Evolutionary conservation across 2,888 invertebrate genomes (phyloP).

Genomic region (Petrolisthes cinctipes): DNA sequence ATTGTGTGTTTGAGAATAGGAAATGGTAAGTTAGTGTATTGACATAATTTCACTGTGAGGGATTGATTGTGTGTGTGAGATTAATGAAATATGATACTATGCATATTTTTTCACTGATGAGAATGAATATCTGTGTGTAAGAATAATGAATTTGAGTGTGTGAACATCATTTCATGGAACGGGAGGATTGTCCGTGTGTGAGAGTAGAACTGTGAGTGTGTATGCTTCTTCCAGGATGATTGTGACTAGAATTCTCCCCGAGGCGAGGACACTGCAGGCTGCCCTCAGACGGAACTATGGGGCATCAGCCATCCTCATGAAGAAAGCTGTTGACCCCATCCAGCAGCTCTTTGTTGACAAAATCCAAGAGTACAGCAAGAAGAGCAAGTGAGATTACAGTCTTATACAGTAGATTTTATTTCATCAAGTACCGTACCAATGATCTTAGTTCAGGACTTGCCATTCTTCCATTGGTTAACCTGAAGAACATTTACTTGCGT

Average conservation of each 20-base stretch:
- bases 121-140: too few relatives aligned
- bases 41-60: too few relatives aligned
- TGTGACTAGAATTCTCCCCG: slow-evolving; percentile 43
- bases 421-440: background rate
- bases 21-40: too few relatives aligned
- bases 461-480: too few relatives aligned
- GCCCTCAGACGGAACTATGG: slow-evolving; percentile 56
- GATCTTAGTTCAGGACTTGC: too few relatives aligned
- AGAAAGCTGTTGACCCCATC: slow-evolving; percentile 83
- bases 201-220: background rate
- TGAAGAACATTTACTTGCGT: too few relatives aligned
- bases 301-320: slow-evolving; percentile 44
- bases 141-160: too few relatives aligned
- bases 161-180: background rate
- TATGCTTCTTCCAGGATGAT: slow-evolving; percentile 39
- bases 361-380: slow-evolving; percentile 88
- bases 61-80: too few relatives aligned
- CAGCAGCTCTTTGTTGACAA: slow-evolving; percentile 94
- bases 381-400: slow-evolving; percentile 80
- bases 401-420: background rate
- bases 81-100: too few relatives aligned
- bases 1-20: too few relatives aligned
- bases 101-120: too few relatives aligned
- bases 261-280: slow-evolving; percentile 28
- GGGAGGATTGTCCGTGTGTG: background rate